phyloP scores from a whole-genome alignment of 2,888 invertebrate genomes.

The Hypsopygia costalis region DNA sequence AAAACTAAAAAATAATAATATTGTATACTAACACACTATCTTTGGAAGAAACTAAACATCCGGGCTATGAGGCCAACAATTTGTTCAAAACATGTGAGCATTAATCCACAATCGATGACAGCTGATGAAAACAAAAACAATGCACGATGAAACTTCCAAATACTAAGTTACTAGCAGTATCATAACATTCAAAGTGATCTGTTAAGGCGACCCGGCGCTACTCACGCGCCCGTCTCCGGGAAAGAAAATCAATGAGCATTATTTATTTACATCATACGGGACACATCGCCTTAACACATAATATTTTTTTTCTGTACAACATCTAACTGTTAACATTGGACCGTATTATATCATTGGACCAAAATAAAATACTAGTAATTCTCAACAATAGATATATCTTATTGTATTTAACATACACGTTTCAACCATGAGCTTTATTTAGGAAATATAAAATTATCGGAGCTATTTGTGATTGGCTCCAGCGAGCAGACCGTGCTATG shows the following conservation, averaged over 20 bases:
- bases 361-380: constrained; percentile 73
- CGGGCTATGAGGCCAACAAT: constrained; percentile 43
- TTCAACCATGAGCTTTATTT: constrained; percentile 50
- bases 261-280: background rate
- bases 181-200: constrained; percentile 25
- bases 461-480: constrained; percentile 25
- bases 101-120: constrained; percentile 15
- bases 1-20: constrained; percentile 55
- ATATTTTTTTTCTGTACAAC: constrained; percentile 45
- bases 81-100: constrained; percentile 33
- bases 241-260: constrained; percentile 14
- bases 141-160: constrained; percentile 33
- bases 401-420: constrained; percentile 40
- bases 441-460: constrained; percentile 41
- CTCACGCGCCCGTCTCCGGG: constrained; percentile 2
- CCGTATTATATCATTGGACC: constrained; percentile 57
- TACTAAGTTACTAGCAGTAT: constrained; percentile 37
- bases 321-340: constrained; percentile 62
- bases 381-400: constrained; percentile 70
- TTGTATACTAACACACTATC: constrained; percentile 69
- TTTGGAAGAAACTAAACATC: constrained; percentile 74
- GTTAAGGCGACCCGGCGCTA: constrained; percentile 18
- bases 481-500: constrained; percentile 23
- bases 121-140: constrained; percentile 27
- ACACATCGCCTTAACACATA: constrained; percentile 46